Conservation (phyloP, 2,113 vertebrate species). For the Cathartes aura region DNA sequence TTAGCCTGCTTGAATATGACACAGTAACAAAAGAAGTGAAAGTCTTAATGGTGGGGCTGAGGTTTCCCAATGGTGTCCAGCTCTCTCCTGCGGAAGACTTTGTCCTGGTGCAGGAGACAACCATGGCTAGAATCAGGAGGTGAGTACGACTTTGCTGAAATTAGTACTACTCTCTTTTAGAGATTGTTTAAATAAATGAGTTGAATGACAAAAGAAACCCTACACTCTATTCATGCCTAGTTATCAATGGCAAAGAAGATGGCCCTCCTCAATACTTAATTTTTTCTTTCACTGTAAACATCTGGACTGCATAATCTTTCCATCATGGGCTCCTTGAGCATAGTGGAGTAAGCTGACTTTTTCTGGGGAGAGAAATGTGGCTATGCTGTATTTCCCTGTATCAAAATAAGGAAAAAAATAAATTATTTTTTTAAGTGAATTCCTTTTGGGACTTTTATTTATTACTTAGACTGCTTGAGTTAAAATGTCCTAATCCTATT, state of each 20-base stretch:
- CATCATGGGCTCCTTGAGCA: neutral
- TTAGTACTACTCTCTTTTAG: neutral
- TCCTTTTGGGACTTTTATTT: neutral
- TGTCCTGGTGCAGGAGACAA: constrained; percentile 92
- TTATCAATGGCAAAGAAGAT: neutral
- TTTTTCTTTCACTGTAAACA: neutral
- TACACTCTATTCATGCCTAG: neutral
- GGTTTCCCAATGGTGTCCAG: constrained; percentile 95
- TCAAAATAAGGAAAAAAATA: neutral
- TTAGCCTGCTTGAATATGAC: constrained; percentile 91
- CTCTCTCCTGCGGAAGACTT: constrained; percentile 93
- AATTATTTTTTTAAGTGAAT: neutral
- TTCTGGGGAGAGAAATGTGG: neutral
- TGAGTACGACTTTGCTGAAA: neutral
- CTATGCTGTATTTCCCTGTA: neutral
- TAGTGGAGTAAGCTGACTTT: neutral
- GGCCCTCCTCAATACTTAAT: neutral
- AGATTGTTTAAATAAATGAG: neutral
- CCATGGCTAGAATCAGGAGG: constrained; percentile 96
- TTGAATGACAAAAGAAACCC: neutral
- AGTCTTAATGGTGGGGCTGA: constrained; percentile 91
- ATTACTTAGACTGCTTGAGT: neutral
- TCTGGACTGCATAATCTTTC: neutral
- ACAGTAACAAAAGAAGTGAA: constrained; percentile 85
- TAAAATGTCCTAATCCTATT: neutral